phyloP scores from a whole-genome alignment of 2,888 invertebrate genomes.

The Xiphydria camelus region DNA sequence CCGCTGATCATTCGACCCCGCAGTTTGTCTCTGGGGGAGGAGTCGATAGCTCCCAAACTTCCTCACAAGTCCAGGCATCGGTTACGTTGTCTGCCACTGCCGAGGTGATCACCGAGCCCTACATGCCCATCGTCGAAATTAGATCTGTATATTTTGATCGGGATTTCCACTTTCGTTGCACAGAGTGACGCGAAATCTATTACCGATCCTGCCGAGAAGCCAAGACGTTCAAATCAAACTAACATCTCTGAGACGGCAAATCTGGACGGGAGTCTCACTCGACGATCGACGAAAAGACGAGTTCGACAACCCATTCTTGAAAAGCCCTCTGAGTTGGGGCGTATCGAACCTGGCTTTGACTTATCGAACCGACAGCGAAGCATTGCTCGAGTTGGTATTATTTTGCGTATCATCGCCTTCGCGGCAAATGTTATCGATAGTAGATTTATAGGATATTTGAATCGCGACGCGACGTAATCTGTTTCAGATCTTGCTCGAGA shows the following conservation, averaged over 20 bases:
- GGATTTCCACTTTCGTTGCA: slow-evolving; percentile 4
- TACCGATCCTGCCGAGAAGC: slow-evolving; percentile 35
- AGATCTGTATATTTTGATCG: slow-evolving; percentile 4
- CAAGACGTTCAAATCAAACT: slow-evolving; percentile 70
- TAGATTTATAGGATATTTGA: no score
- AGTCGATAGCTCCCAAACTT: slow-evolving; percentile 23
- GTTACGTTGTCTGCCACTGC: slow-evolving; percentile 34
- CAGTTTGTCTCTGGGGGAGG: slow-evolving; percentile 43
- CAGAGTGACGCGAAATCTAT: slow-evolving; percentile 41
- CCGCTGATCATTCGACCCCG: slow-evolving; percentile 41
- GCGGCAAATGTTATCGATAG: no score
- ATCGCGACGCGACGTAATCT: no score
- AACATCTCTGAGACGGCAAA: slow-evolving; percentile 69
- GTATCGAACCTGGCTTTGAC: slow-evolving; percentile 64
- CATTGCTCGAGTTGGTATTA: slow-evolving; percentile 66
- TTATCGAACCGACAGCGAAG: slow-evolving; percentile 64
- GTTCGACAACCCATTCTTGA: slow-evolving; percentile 26
- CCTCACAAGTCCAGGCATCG: slow-evolving; percentile 28
- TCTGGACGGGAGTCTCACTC: slow-evolving; percentile 71
- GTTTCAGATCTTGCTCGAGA: slow-evolving; percentile 67
- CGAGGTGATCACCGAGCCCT: slow-evolving; percentile 30
- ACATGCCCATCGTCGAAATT: no score
- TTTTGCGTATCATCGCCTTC: no score
- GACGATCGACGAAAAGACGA: slow-evolving; percentile 42
- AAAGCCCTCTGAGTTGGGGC: slow-evolving; percentile 70